Base-by-base conservation (phyloP, 2,113 vertebrate species). In the Prietella phreatophila region DNA sequence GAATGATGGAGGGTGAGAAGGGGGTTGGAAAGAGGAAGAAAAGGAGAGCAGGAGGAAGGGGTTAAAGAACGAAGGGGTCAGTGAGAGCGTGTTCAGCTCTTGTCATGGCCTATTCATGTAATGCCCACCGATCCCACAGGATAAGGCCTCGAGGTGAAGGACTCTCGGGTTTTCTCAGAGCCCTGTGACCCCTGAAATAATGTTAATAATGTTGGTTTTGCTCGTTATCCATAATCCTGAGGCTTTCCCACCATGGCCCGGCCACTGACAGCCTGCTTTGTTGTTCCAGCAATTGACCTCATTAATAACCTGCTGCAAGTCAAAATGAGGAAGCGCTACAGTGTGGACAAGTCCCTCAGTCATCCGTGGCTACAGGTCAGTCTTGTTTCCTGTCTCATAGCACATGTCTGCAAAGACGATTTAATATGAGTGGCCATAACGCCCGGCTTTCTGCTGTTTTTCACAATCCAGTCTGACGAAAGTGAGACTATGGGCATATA, bases 261-360 rank as follows among this genome's bases (percentile, higher is more conserved):
- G 88, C 89, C 61, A 55, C 63, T 87, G 88, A 92, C 81, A 91
- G 84, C 75, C 85, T 88, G 86, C 87, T 90, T 90, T 92, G 94
- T 93, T 88, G 91, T 96, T 93, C 20, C 94, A 99, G 98, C 97
- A 88, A 99, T 98, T 87, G 97, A 99, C 94, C 96, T 99, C 92
- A 99, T 99, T 92, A 99, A 97, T 95, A 99, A 99, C 95, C 95
- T 99, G 91, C 95, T 99, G 93, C 98, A 99, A 96, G 98, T 99
- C 82, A 99, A 99, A 97, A 99, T 99, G 97, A 97, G 98, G 94
- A 99, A 99, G 92, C 95, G 98, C 58, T 99, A 96, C 93, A 99
- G 98, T 11, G 98, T 99, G 87, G 97, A 99, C 93, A 99, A 99
- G 93, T 97, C 98, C 0, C 96, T 99, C 93, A 99, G 98, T 93